phyloP scores from a whole-genome alignment of 1,140 invertebrate genomes.

The Aphelenchoides besseyi region DNA sequence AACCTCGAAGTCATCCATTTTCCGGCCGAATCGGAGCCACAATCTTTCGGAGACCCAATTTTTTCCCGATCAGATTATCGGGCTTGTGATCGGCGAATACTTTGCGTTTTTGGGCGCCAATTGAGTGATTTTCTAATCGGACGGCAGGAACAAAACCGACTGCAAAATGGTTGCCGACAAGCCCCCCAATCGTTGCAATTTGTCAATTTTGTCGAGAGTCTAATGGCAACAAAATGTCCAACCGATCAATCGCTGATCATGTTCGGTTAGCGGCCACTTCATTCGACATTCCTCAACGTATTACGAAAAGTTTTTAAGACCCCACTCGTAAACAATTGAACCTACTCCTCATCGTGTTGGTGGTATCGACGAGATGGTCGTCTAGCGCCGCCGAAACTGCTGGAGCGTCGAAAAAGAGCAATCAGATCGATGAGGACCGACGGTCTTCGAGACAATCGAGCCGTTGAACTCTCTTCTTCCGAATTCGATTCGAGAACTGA shows the following conservation, averaged over 20 bases:
- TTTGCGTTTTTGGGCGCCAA: not conserved
- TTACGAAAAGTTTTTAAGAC: too few relatives aligned
- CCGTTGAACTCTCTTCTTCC: conserved; percentile 29
- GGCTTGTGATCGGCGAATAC: too few relatives aligned
- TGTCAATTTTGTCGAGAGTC: not conserved
- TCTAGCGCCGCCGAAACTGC: conserved; percentile 26
- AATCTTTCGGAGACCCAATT: too few relatives aligned
- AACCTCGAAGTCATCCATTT: not conserved
- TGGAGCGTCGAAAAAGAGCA: conserved; percentile 46
- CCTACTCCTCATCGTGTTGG: conserved; percentile 30
- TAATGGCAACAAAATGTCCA: conserved; percentile 6
- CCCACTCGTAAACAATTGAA: conserved; percentile 7
- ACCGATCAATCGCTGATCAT: not conserved
- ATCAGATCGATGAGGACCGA: conserved; percentile 36
- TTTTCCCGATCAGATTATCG: too few relatives aligned
- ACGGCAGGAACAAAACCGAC: not conserved
- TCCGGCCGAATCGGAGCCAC: not conserved
- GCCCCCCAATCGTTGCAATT: not conserved
- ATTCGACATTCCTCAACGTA: too few relatives aligned
- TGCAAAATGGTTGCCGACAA: not conserved
- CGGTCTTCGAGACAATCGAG: conserved; percentile 15
- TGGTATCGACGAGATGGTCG: not conserved
- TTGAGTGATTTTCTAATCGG: not conserved
- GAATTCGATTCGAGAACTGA: conserved; percentile 11
- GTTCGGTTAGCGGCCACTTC: too few relatives aligned